Evolutionary conservation across 2,797 vertebrate species (phyloP).

Genomic region (Stomatorhinus walkeri): DNA sequence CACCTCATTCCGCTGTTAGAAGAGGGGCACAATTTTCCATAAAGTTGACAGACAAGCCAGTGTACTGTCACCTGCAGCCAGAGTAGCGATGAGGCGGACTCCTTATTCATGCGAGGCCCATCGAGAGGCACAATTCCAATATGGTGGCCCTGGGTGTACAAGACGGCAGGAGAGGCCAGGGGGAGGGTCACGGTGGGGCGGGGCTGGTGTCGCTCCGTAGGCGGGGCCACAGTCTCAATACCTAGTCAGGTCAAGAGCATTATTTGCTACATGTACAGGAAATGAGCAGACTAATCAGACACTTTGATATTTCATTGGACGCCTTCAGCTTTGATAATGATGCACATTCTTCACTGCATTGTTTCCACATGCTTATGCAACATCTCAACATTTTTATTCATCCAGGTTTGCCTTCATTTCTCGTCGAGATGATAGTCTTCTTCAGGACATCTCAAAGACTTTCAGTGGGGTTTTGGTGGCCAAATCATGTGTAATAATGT

Average conservation of each 20-base stretch:
- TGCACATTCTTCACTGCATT: background rate
- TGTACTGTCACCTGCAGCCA: slow-evolving; percentile 58
- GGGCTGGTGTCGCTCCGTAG: slow-evolving; percentile 41
- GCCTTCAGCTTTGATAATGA: background rate
- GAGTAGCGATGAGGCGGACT: slow-evolving; percentile 58
- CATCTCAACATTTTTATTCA: background rate
- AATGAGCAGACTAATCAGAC: background rate
- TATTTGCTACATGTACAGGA: background rate
- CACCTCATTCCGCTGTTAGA: background rate
- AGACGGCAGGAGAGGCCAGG: slow-evolving; percentile 52
- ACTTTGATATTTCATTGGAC: background rate
- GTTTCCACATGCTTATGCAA: background rate
- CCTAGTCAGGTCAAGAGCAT: slow-evolving; percentile 43
- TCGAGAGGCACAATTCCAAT: slow-evolving; percentile 67
- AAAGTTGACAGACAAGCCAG: background rate
- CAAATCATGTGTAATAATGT: background rate
- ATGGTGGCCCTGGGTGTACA: slow-evolving; percentile 69
- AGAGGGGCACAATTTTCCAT: background rate
- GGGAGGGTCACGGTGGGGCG: slow-evolving; percentile 51
- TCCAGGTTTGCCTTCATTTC: background rate
- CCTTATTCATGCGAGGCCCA: slow-evolving; percentile 59
- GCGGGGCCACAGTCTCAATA: slow-evolving; percentile 54
- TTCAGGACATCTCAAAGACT: background rate
- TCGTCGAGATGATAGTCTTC: background rate
- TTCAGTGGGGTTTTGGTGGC: background rate